phyloP scores from a whole-genome alignment of 2,113 vertebrate genomes.

The Phasianus colchicus region DNA sequence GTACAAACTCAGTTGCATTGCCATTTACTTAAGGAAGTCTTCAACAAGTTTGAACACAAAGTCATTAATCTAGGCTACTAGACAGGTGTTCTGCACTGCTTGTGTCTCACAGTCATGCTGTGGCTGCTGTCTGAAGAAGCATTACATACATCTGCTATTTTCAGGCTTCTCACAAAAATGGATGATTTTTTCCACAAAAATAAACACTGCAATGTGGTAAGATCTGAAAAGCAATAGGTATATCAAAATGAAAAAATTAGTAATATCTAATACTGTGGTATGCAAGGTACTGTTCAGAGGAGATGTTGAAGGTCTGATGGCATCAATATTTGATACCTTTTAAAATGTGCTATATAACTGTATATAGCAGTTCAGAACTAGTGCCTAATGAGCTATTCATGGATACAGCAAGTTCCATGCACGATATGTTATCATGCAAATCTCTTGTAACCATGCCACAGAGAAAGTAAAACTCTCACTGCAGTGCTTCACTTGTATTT shows the following conservation, averaged over 20 bases:
- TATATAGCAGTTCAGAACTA: neutral
- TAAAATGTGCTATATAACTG: neutral
- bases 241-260: neutral
- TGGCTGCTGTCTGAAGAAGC: neutral
- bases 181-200: neutral
- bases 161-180: neutral
- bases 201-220: neutral
- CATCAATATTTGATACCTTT: neutral
- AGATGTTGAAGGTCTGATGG: neutral
- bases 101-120: neutral
- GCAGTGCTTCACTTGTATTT: neutral
- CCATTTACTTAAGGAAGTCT: neutral
- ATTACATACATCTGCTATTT: rapidly evolving
- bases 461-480: neutral
- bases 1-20: neutral
- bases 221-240: neutral
- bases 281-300: neutral
- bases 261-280: neutral
- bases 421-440: neutral
- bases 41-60: neutral
- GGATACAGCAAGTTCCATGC: neutral
- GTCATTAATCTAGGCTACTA: neutral
- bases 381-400: neutral
- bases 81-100: neutral
- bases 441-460: neutral